Base-by-base conservation (phyloP, 2,113 vertebrate species). In the Hippoglossus stenolepis region DNA sequence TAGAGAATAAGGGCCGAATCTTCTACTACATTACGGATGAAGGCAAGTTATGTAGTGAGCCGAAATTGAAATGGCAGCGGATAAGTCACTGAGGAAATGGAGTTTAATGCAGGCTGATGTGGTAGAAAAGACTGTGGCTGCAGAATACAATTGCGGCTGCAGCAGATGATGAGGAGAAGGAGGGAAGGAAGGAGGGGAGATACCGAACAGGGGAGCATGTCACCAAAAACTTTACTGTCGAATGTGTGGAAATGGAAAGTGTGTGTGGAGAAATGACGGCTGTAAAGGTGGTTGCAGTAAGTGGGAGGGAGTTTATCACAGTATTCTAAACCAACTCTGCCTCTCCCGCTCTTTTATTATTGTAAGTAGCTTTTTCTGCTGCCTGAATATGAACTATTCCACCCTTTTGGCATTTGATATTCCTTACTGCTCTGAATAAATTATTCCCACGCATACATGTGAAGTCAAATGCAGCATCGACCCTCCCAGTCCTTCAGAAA, bases 51-150 rank as follows among this genome's bases (percentile, higher is more conserved):
- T 75, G 87, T 26, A 62, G 65, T 76, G 79, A 90, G 89, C 82
- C 73, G 71, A 91, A 89, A 92, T 90, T 85, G 86, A 92, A 92
- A 92, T 85, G 73, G 86, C 68, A 84, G 84, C 76, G 82, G 89
- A 91, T 91, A 90, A 90, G 84, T 90, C 75, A 75, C 40, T 24
- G 82, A 80, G 76, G 79, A 93, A 94, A 91, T 91, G 77, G 68
- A 71, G 88, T 90, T 91, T 88, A 91, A 91, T 81, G 71, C 71
- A 17, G 77, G 76, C 79, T 75, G 89, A 87, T 89, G 84, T 82
- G 73, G 65, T 53, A 73, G 64, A 90, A 85, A 64, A 71, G 64
- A 80, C 78, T 72, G 75, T 72, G 78, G 65, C 71, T 57, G 31
- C 58, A 56, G 58, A 81, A 75, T 73, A 77, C 70, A 82, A 72